Conservation (phyloP, 1,140 invertebrate species). For the Zaprionus vittiger region DNA sequence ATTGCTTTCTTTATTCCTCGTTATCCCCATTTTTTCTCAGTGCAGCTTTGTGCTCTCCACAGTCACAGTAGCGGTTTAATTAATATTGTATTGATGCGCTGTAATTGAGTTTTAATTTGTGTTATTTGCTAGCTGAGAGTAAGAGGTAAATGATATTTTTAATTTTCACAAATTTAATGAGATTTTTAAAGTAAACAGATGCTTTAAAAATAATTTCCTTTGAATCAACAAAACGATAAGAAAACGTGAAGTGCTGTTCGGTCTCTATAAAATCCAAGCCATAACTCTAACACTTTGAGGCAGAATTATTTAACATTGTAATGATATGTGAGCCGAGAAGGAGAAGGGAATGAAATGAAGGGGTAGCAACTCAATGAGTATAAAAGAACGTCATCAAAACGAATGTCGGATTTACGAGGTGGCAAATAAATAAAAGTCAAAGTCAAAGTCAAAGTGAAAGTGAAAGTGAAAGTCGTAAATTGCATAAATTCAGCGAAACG, state of each 20-base stretch:
- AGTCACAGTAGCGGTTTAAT: not conserved
- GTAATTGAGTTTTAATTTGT: no score
- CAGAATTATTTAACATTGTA: constrained; percentile 6
- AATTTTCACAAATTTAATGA: no score
- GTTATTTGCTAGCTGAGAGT: no score
- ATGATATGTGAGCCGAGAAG: not conserved
- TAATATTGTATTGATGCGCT: not conserved
- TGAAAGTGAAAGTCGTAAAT: constrained; percentile 18
- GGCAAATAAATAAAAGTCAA: constrained; percentile 27
- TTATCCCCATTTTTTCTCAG: not conserved
- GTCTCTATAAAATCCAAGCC: not conserved
- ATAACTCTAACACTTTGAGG: not conserved
- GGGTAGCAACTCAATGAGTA: constrained; percentile 9
- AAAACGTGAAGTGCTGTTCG: not conserved
- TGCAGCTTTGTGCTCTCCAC: not conserved
- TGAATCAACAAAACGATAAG: not conserved
- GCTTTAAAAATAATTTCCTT: not conserved
- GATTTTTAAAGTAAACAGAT: no score
- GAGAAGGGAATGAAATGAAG: not conserved
- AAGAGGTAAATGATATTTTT: no score
- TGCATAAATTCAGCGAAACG: constrained; percentile 13
- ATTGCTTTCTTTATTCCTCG: no score
- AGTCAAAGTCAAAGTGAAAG: constrained; percentile 14
- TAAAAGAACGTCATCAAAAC: constrained; percentile 25
- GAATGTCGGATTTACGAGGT: constrained; percentile 17